phyloP scores from a whole-genome alignment of 2,113 vertebrate species.

The Engraulis encrasicolus region DNA sequence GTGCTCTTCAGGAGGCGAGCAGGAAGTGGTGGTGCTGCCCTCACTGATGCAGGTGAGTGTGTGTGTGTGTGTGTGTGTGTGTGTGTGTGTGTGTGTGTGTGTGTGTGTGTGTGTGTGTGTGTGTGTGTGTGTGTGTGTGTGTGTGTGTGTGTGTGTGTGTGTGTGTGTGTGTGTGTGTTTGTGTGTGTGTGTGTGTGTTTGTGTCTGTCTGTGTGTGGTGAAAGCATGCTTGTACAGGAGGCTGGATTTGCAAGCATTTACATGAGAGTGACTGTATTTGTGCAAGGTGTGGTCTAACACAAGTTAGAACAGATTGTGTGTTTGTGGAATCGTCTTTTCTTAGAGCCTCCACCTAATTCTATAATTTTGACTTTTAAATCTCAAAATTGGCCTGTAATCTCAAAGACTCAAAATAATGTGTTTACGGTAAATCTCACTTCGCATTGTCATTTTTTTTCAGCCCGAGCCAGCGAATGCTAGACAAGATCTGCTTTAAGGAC shows the following conservation, averaged over 20 bases:
- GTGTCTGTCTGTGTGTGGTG: neutral
- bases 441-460: conserved; percentile 53
- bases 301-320: neutral
- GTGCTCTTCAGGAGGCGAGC: conserved; percentile 72
- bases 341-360: too few relatives aligned
- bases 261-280: too few relatives aligned
- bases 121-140: neutral
- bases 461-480: conserved; percentile 74
- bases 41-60: conserved; percentile 73
- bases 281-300: too few relatives aligned
- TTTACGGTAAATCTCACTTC: neutral
- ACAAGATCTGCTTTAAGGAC: too few relatives aligned
- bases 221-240: neutral
- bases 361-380: too few relatives aligned
- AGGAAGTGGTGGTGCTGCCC: conserved; percentile 68
- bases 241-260: too few relatives aligned
- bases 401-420: neutral
- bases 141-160: neutral
- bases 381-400: neutral
- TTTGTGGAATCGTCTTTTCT: too few relatives aligned
- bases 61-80: neutral
- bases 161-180: neutral
- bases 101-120: neutral
- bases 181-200: neutral
- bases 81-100: neutral